Evolutionary conservation across 2,113 vertebrate genomes (phyloP).

Genomic region (Sigmodon hispidus): DNA sequence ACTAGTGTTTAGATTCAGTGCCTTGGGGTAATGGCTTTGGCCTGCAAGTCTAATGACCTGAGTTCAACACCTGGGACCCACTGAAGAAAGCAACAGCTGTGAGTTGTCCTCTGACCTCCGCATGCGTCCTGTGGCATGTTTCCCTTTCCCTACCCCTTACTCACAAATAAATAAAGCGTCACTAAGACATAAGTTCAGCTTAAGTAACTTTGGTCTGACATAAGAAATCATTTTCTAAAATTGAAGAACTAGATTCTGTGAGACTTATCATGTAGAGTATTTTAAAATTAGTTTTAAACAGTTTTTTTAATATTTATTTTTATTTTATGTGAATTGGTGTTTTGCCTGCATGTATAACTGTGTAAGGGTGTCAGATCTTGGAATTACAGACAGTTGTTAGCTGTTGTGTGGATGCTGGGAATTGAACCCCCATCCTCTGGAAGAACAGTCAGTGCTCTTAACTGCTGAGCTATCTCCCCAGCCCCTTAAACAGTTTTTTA

Average conservation of each 20-base stretch:
- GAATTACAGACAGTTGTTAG: no score
- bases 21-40: background rate
- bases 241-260: background rate
- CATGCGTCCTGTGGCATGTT: background rate
- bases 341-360: no score
- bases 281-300: conserved; percentile 39
- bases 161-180: background rate
- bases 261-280: background rate
- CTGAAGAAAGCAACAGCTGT: background rate
- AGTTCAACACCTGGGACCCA: background rate
- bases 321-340: no score
- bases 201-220: background rate
- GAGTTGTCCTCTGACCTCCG: background rate
- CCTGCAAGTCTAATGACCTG: background rate
- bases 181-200: background rate
- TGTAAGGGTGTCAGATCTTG: no score
- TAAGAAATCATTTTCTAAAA: conserved; percentile 7
- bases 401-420: no score
- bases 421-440: no score
- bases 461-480: no score
- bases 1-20: conserved; percentile 1
- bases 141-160: no score
- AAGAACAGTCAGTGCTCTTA: no score
- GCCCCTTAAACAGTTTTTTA: no score
- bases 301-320: no score